Conservation (phyloP, 1,140 invertebrate genomes). For the Rhagoletis pomonella region DNA sequence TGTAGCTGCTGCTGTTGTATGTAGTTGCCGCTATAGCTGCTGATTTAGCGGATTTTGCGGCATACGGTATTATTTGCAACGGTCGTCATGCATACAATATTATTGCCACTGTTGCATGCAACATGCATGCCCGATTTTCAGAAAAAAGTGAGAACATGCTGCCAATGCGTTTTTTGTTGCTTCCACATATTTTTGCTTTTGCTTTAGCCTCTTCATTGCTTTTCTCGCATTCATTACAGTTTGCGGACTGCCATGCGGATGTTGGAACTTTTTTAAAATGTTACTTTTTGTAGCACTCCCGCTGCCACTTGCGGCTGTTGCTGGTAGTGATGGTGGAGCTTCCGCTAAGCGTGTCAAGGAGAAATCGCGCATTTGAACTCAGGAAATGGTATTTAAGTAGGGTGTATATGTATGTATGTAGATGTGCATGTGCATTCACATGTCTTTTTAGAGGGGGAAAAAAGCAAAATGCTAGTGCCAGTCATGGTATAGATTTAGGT, state of each 20-base stretch:
- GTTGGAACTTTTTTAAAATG: background rate
- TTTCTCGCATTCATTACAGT: background rate
- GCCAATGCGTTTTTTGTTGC: background rate
- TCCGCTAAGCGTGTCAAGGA: constrained; percentile 49
- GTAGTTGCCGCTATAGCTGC: background rate
- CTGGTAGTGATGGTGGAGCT: background rate
- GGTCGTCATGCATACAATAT: constrained; percentile 37
- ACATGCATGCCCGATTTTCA: constrained; percentile 8
- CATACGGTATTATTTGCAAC: constrained; percentile 23
- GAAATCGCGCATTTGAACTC: constrained; percentile 12
- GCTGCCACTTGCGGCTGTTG: background rate
- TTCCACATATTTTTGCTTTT: background rate
- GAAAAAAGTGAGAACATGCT: background rate
- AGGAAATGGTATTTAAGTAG: background rate
- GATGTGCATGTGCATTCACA: background rate
- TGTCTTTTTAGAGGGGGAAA: background rate
- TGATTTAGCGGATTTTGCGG: constrained; percentile 40
- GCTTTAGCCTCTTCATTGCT: background rate
- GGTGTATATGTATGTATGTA: background rate
- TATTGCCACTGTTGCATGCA: constrained; percentile 49
- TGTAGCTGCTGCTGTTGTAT: background rate
- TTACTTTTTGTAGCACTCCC: background rate
- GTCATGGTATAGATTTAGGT: constrained; percentile 2
- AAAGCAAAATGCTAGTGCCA: background rate
- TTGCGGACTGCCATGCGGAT: background rate